These are phyloP conservation scores for Engystomops pustulosus DNA, from an alignment of 2,113 vertebrate genomes.

Conservation along the genomic window DNA sequence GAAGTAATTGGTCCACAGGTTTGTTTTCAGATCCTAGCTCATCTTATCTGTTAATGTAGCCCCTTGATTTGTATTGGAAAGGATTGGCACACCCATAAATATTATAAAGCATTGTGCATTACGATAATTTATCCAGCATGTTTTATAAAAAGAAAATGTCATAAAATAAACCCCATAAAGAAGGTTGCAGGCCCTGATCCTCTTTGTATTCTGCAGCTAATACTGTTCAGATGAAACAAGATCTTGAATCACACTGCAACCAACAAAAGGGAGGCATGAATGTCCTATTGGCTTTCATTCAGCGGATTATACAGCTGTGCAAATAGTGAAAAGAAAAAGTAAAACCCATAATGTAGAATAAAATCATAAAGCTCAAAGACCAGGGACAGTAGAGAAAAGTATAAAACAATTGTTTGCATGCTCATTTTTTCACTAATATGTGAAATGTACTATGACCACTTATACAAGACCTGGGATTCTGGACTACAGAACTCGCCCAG, in stretches of 20 bases:
- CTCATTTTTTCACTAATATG: not conserved
- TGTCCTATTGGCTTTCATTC: not conserved
- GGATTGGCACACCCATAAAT: too few species aligned
- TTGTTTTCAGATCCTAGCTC: too few species aligned
- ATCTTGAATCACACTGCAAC: not conserved
- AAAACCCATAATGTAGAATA: not conserved
- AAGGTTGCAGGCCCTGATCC: not conserved
- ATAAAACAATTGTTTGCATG: not conserved
- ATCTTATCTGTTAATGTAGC: too few species aligned
- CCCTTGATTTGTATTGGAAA: too few species aligned
- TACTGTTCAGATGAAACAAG: slow-evolving; percentile 7
- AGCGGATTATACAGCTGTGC: not conserved
- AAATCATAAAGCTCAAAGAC: slow-evolving; percentile 19
- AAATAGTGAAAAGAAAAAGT: not conserved
- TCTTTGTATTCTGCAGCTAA: not conserved
- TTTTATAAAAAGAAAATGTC: too few species aligned
- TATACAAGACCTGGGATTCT: too few species aligned
- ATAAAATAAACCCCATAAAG: not conserved
- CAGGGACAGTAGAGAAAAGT: not conserved
- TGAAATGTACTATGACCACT: too few species aligned
- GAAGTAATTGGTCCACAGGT: too few species aligned
- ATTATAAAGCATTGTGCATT: too few species aligned
- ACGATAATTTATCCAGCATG: too few species aligned
- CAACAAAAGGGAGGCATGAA: slow-evolving; percentile 6
- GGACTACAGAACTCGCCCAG: too few species aligned